Evolutionary conservation across 2,797 vertebrate genomes (phyloP), one percentile per base, ranked within the genome.

Genomic region (Halcyon chelicuti): DNA sequence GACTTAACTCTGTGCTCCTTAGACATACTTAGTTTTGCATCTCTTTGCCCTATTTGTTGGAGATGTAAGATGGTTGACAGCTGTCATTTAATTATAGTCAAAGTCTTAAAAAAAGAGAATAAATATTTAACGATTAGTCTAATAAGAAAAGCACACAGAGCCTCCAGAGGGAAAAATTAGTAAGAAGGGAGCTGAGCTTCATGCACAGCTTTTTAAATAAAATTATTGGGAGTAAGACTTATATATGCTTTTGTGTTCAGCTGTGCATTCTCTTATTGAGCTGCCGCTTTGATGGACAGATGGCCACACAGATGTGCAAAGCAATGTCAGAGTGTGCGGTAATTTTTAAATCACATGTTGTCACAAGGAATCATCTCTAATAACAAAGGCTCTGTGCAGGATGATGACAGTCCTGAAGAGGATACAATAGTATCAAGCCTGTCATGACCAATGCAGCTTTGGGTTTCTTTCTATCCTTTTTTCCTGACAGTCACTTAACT

Each of bases 261-360:
- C n/a, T 62, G n/a, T 6, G 2, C 47, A 63, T 37, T 77, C 26
- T 3, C 72, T 88, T 86, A 65, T 47, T 67, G 77, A 86, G 71
- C 73, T 81, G 73, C 39, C n/a, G 88, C 63, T 87, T 87, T 90
- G 94, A 88, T 16, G 54, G 85, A 86, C 0, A 2, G 60, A 47
- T 67, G 54, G 63, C 68, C 66, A 44, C 54, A 72, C 35, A 35
- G 73, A 80, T 54, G 76, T n/a, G 60, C 72, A 90, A 77, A 90
- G 51, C 60, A 84, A 42, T 76, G 71, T 44, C 67, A 73, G 49
- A 55, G 42, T 46, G 75, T 71, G 84, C 54, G 86, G 65, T 90
- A 86, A 79, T 90, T 84, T 89, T 86, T 63, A 96, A 96, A 95
- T 88, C 67, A 74, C 72, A 55, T 29, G 2, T 7, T 95, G 92